Percentiles rank a stretch among this genome's conserved stretches.
These are phyloP conservation scores for Hydrolagus affinis DNA, from an alignment of 2,113 vertebrate species.

Conservation along the genomic window DNA sequence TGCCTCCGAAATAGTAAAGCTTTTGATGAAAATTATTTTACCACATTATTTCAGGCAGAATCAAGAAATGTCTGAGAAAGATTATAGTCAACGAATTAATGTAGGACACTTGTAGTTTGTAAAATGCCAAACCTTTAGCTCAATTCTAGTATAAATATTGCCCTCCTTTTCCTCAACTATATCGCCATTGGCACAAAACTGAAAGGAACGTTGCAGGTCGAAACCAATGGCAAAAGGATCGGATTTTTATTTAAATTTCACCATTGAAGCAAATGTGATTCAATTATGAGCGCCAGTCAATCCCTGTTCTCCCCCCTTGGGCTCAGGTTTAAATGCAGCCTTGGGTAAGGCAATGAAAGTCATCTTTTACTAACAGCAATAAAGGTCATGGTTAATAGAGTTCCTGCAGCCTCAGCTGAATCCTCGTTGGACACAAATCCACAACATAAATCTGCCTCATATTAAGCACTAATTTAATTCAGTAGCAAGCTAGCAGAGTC, in stretches of 20 bases:
- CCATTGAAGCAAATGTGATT: conserved; percentile 18
- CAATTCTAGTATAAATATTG: background rate
- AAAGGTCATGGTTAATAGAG: conserved; percentile 29
- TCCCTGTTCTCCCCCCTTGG: background rate
- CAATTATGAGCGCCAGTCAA: background rate
- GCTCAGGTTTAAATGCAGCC: conserved; percentile 3
- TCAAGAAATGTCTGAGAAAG: background rate
- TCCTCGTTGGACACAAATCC: conserved; percentile 12
- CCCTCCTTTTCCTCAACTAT: background rate
- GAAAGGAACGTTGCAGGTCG: background rate
- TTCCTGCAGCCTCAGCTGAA: conserved; percentile 25
- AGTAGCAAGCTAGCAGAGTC: background rate
- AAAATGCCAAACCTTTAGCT: background rate
- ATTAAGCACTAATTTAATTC: conserved; percentile 24
- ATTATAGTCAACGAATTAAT: background rate
- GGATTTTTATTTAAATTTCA: background rate
- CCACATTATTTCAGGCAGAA: background rate
- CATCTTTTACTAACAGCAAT: conserved; percentile 22
- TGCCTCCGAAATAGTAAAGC: background rate
- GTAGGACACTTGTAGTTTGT: background rate
- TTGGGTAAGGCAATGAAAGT: conserved; percentile 14
- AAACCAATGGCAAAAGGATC: background rate
- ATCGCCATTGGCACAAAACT: background rate
- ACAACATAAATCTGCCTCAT: conserved; percentile 30
- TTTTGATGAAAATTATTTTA: background rate